Evolutionary conservation across 2,797 vertebrate species (phyloP), one percentile per base, ranked within the genome.

Genomic region (Peromyscus eremicus): DNA sequence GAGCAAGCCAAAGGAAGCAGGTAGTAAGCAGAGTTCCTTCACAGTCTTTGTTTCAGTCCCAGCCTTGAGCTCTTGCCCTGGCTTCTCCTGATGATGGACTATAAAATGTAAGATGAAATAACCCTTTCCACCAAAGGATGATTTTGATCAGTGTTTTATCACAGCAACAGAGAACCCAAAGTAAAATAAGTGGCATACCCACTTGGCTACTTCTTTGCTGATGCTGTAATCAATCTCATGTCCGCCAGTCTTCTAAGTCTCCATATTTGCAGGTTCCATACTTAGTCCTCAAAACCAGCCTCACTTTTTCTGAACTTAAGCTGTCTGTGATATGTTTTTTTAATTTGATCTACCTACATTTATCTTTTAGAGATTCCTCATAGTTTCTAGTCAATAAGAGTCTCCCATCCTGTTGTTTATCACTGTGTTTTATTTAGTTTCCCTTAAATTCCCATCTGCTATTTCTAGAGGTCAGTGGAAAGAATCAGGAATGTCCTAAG

Each of bases 291-390:
- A 70, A 79, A 66, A 87, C 14, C 29, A 89, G 2, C 46, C 14
- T 79, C 21, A 11, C 11, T 40, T 81, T 82, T 32, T 6, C 12
- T 27, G 75, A n/a, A 73, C 85, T 93, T 89, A 94, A 40, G 17
- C 21, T 60, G 25, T 34, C 64, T 92, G 13, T 84, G 32, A 80
- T 83, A 80, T 80, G 83, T 46, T 68, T 89, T 71, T 90, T 46
- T 66, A 4, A 29, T 75, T 10, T 25, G 43, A 13, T 80, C 9
- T 17, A 71, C 75, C 66, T 90, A n/a, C 34, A 40, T 93, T 76
- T 37, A 62, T 86, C 55, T 73, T 76, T 81, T 87, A 93, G 75
- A 86, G 43, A 57, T 80, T 76, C 46, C 17, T 94, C 73, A 57
- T 4, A 49, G 76, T 79, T 84, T 80, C 71, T 84, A 64, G 60